A percentile compares a stretch with the other conserved stretches of the same genome.
These are phyloP conservation scores for Apodemus sylvaticus DNA, from an alignment of 2,113 vertebrate species.

Conservation along the genomic window DNA sequence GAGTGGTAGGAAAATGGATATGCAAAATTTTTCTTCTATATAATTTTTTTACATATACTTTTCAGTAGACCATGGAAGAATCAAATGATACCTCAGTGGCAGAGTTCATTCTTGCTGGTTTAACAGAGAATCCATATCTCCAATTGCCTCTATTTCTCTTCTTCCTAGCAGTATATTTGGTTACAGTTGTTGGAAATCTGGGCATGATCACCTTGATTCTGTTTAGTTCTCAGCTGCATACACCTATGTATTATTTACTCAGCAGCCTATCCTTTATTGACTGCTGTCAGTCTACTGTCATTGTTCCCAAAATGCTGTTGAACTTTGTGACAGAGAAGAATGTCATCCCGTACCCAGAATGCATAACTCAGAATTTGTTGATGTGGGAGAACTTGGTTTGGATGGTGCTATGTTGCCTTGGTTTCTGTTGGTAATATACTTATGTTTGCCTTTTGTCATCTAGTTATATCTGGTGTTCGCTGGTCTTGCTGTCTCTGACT, in stretches of 20 bases:
- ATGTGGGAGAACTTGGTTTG: too few relatives aligned
- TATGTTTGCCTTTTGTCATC: too few relatives aligned
- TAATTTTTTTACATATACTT: background rate
- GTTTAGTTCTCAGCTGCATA: background rate
- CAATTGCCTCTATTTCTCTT: conserved; percentile 12
- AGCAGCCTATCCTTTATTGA: too few relatives aligned
- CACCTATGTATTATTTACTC: conserved; percentile 37
- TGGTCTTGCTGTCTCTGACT: too few relatives aligned
- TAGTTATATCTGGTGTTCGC: too few relatives aligned
- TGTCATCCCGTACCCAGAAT: background rate
- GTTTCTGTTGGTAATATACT: too few relatives aligned
- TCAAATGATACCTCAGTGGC: background rate
- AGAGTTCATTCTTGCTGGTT: background rate
- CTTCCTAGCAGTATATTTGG: conserved; percentile 19
- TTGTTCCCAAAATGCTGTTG: too few relatives aligned
- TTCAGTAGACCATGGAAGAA: background rate
- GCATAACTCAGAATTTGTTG: background rate
- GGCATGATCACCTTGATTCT: conserved; percentile 37
- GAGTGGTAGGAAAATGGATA: background rate
- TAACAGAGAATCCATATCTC: background rate
- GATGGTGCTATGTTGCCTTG: too few relatives aligned
- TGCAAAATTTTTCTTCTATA: background rate
- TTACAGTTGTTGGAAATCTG: conserved; percentile 40
- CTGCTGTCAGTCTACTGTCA: too few relatives aligned
- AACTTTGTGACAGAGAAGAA: conserved; percentile 4